Evolutionary conservation across 2,113 vertebrate species (phyloP).

Genomic region (Odobenus rosmarus): DNA sequence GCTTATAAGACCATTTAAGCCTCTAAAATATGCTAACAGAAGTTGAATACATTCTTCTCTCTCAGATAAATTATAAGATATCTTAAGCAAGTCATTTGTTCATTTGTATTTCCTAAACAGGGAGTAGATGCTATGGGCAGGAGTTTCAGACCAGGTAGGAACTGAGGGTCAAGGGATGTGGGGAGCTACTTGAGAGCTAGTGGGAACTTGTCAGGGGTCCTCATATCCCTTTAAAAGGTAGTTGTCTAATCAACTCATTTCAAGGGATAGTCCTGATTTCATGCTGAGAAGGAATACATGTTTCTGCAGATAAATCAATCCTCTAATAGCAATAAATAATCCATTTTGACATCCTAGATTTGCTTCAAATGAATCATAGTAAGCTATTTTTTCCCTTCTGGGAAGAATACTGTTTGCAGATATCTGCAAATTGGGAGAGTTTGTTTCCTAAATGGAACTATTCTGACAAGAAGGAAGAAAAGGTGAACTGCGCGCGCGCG

Average conservation of each 20-base stretch:
- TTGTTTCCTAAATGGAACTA: background rate
- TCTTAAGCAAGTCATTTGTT: background rate
- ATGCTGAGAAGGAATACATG: background rate
- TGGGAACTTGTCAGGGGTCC: background rate
- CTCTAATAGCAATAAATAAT: background rate
- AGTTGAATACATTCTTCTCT: background rate
- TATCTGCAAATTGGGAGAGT: background rate
- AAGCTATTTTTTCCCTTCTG: constrained; percentile 24
- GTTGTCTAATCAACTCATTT: background rate
- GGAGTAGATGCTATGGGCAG: background rate
- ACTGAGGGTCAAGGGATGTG: background rate
- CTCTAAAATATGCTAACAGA: background rate
- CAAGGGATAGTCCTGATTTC: background rate
- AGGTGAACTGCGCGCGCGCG: background rate
- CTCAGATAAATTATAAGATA: background rate
- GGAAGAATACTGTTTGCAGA: constrained; percentile 46
- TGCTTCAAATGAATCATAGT: constrained; percentile 14
- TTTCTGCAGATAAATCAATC: constrained; percentile 9
- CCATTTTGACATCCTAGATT: constrained; percentile 6
- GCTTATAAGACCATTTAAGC: background rate
- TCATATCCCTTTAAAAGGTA: background rate
- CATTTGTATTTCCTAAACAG: background rate
- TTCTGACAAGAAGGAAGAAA: background rate
- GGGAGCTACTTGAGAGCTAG: background rate
- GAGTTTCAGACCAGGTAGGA: background rate